Conservation (phyloP, 2,888 invertebrate species). For the Acanthosepion esculentum region DNA sequence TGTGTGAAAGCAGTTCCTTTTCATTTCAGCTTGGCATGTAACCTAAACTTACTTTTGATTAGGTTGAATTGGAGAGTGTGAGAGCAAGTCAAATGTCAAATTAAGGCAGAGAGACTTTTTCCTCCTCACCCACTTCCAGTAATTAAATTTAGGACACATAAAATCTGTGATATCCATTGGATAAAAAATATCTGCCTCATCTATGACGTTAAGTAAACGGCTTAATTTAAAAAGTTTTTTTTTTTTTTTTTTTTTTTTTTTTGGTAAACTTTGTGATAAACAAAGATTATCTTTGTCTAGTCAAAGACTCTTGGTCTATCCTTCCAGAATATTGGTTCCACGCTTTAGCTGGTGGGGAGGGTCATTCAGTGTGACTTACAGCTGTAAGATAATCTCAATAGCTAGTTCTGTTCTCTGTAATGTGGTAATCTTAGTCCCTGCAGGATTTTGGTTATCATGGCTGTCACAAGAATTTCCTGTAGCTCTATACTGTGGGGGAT, state of each 20-base stretch:
- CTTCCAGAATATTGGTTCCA: background rate
- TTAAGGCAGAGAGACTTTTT: background rate
- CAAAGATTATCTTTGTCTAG: background rate
- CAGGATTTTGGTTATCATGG: background rate
- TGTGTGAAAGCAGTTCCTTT: background rate
- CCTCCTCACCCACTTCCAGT: background rate
- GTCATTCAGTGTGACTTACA: background rate
- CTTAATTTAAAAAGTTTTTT: background rate
- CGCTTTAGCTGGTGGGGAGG: background rate
- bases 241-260: background rate
- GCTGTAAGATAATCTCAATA: background rate
- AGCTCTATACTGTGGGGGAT: background rate
- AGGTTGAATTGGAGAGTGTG: background rate
- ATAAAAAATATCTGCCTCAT: background rate
- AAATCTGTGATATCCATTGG: background rate
- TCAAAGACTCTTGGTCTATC: background rate
- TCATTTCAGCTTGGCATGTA: background rate
- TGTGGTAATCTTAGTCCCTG: background rate
- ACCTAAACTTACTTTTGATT: background rate
- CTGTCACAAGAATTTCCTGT: background rate
- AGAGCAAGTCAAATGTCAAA: background rate
- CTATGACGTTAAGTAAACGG: background rate
- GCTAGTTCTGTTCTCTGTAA: background rate
- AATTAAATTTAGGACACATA: background rate
- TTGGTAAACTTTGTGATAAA: background rate